Conservation (phyloP, 2,113 vertebrate genomes). For the Mobula hypostoma region DNA sequence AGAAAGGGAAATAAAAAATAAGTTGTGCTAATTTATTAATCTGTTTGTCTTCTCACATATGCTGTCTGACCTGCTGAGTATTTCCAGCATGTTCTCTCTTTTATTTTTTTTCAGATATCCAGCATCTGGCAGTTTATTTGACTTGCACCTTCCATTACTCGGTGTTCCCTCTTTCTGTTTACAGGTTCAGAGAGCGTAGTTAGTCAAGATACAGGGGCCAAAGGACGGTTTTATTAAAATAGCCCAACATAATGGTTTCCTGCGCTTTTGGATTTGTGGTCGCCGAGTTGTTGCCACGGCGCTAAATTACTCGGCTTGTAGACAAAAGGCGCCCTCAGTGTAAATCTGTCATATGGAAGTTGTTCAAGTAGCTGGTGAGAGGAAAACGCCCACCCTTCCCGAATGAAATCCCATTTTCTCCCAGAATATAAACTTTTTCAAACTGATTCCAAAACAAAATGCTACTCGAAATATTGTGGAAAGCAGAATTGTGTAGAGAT, state of each 20-base stretch:
- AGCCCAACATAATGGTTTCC: not conserved
- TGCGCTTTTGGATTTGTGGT: not conserved
- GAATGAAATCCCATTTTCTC: not conserved
- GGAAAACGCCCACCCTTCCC: not conserved
- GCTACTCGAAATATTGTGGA: not conserved
- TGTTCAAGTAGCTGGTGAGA: not conserved
- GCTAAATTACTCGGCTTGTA: not conserved
- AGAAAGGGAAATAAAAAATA: too few relatives aligned
- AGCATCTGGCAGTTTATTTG: too few relatives aligned
- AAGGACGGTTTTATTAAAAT: not conserved
- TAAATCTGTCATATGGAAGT: not conserved
- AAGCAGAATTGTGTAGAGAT: not conserved
- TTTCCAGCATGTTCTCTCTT: too few relatives aligned
- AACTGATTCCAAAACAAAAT: not conserved
- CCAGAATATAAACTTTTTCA: not conserved
- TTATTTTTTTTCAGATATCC: too few relatives aligned
- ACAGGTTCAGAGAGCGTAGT: too few relatives aligned
- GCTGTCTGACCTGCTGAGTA: too few relatives aligned
- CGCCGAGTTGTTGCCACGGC: not conserved
- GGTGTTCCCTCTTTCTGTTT: too few relatives aligned
- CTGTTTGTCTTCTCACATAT: too few relatives aligned
- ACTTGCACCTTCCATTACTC: too few relatives aligned
- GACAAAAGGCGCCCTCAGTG: not conserved
- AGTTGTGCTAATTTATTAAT: too few relatives aligned
- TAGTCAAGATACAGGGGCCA: not conserved